phyloP scores from a whole-genome alignment of 2,888 invertebrate genomes.

The Conops quadrifasciatus region DNA sequence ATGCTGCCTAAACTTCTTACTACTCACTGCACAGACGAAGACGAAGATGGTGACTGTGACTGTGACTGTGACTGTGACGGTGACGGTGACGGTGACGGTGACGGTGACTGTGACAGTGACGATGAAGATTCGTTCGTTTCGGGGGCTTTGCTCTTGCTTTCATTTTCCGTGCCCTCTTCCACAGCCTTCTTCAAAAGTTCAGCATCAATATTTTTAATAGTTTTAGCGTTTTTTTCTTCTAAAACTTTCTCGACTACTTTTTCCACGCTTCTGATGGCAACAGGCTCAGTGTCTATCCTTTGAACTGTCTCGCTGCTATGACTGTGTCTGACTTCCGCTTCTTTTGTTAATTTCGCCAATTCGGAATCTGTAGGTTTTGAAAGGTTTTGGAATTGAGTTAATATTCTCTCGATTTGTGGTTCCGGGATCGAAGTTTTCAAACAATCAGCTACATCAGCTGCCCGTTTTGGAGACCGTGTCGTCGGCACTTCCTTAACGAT shows the following conservation, averaged over 20 bases:
- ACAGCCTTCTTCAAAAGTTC: slow-evolving; percentile 20
- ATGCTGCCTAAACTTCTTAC: slow-evolving; percentile 4
- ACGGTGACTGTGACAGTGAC: too few species aligned
- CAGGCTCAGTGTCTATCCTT: slow-evolving; percentile 7
- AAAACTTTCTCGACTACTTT: slow-evolving; percentile 14
- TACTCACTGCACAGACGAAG: slow-evolving; percentile 42
- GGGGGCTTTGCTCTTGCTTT: not conserved
- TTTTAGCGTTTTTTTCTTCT: not conserved
- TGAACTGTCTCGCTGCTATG: slow-evolving; percentile 16
- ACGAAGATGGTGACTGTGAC: not conserved
- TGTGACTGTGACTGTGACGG: too few species aligned
- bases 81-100: not conserved
- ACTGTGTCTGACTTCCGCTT: slow-evolving; percentile 34
- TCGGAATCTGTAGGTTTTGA: slow-evolving; percentile 60
- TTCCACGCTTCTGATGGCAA: slow-evolving; percentile 31
- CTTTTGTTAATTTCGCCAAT: slow-evolving; percentile 50
- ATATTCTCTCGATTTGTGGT: slow-evolving; percentile 62
- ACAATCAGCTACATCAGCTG: slow-evolving; percentile 58
- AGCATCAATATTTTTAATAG: slow-evolving; percentile 12
- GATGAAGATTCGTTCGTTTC: too few species aligned
- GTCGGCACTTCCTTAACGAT: too few species aligned
- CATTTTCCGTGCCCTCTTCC: not conserved
- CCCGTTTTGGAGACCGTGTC: slow-evolving; percentile 47
- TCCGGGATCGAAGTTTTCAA: slow-evolving; percentile 62
- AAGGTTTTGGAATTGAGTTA: slow-evolving; percentile 57